A percentile compares a stretch with the other conserved stretches of the same genome.
Evolutionary conservation across 2,888 invertebrate genomes (phyloP).

Genomic region (Hydropsyche betteni): DNA sequence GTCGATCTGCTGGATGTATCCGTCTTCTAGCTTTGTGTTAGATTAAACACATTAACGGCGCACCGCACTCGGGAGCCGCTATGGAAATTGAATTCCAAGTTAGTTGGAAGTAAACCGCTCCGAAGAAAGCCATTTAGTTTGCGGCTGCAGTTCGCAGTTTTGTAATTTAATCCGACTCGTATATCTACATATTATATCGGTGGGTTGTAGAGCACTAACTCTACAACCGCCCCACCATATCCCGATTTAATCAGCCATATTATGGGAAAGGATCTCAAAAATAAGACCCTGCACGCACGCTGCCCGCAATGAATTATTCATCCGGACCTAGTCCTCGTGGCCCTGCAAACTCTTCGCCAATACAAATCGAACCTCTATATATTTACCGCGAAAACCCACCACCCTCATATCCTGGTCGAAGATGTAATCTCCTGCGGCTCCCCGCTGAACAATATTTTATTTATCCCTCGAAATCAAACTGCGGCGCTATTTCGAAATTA

Average conservation of each 20-base stretch:
- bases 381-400: constrained; percentile 20
- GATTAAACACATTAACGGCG: constrained; percentile 25
- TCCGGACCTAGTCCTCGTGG: constrained; percentile 27
- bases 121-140: constrained; percentile 17
- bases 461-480: constrained; percentile 39
- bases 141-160: constrained; percentile 23
- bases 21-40: constrained; percentile 8
- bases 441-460: constrained; percentile 44
- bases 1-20: constrained; percentile 6
- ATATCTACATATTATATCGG: neutral
- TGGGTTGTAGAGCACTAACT: neutral
- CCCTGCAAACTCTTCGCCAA: constrained; percentile 23
- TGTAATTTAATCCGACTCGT: constrained; percentile 15
- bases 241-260: constrained; percentile 45
- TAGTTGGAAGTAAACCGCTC: constrained; percentile 16
- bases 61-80: neutral
- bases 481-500: constrained; percentile 10
- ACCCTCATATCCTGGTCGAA: constrained; percentile 29
- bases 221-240: neutral
- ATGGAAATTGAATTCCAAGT: constrained; percentile 29
- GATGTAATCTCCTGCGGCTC: constrained; percentile 38
- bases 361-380: constrained; percentile 37
- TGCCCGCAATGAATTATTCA: constrained; percentile 45
- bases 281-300: constrained; percentile 41
- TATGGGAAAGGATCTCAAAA: constrained; percentile 43